Evolutionary conservation across 2,113 vertebrate species (phyloP).

Genomic region (Myanophis thanlyinensis): DNA sequence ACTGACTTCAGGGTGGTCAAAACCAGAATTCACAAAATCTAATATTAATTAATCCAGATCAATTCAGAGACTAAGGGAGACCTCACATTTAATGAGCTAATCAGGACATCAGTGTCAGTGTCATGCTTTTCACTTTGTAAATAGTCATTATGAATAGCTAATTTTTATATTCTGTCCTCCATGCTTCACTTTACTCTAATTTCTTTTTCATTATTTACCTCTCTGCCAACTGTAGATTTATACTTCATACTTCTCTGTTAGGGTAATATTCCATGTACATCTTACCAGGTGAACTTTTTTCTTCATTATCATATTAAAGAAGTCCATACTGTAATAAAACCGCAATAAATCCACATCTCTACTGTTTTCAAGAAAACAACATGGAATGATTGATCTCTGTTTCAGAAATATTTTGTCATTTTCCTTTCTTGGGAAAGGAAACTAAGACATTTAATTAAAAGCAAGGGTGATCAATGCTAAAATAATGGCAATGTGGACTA

Average conservation of each 20-base stretch:
- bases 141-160: not conserved
- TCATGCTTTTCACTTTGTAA: not conserved
- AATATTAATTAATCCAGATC: not conserved
- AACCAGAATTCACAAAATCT: not conserved
- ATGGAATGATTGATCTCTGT: not conserved
- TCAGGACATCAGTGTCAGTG: not conserved
- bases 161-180: not conserved
- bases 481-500: not conserved
- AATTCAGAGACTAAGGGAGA: not conserved
- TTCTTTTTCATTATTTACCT: not conserved
- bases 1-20: not conserved
- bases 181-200: not conserved
- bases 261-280: not conserved
- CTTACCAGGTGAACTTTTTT: not conserved
- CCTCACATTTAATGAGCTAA: not conserved
- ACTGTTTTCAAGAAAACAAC: not conserved
- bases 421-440: not conserved
- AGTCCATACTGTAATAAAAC: not conserved
- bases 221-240: not conserved
- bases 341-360: not conserved
- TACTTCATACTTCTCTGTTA: not conserved
- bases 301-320: not conserved
- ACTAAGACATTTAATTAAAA: not conserved
- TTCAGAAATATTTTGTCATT: not conserved
- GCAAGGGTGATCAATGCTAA: not conserved